A percentile compares a stretch with the other conserved stretches of the same genome.
Evolutionary conservation across 2,888 invertebrate genomes (phyloP).

Genomic region (Melieria crassipennis): DNA sequence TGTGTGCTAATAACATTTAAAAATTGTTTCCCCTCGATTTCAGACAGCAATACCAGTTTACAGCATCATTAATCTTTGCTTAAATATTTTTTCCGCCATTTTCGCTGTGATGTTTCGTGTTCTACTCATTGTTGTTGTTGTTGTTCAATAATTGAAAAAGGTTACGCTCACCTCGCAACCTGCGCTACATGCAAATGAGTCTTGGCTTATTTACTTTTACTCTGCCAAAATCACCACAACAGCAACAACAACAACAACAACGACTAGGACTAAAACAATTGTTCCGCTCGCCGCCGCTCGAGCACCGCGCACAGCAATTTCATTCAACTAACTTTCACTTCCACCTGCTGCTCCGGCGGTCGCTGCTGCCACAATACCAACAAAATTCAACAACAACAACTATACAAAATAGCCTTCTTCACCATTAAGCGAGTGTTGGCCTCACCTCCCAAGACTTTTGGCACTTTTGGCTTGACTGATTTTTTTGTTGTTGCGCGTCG

Average conservation of each 20-base stretch:
- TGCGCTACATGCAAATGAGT: slow-evolving; percentile 23
- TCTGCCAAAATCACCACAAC: background rate
- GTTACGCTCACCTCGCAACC: background rate
- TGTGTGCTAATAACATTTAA: background rate
- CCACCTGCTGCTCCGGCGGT: slow-evolving; percentile 26
- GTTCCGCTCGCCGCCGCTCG: too few species aligned
- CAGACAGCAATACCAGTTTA: slow-evolving; percentile 7
- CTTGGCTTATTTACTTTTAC: slow-evolving; percentile 3
- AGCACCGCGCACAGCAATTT: too few species aligned
- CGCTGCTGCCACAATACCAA: background rate
- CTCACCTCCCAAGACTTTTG: too few species aligned
- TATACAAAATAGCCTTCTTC: too few species aligned
- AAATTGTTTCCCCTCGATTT: background rate
- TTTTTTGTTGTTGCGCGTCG: slow-evolving; percentile 46
- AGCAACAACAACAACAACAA: slow-evolving; percentile 3
- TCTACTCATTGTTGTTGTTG: too few species aligned
- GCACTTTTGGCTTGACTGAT: slow-evolving; percentile 54
- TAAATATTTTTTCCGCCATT: slow-evolving; percentile 1
- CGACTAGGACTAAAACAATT: background rate
- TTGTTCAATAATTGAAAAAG: slow-evolving; percentile 2
- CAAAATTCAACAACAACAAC: slow-evolving; percentile 14
- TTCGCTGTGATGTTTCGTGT: background rate
- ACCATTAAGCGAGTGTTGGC: too few species aligned
- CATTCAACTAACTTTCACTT: background rate
- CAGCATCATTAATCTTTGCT: slow-evolving; percentile 23